phyloP scores from a whole-genome alignment of 2,888 invertebrate genomes.

The Lacanobia oleracea region DNA sequence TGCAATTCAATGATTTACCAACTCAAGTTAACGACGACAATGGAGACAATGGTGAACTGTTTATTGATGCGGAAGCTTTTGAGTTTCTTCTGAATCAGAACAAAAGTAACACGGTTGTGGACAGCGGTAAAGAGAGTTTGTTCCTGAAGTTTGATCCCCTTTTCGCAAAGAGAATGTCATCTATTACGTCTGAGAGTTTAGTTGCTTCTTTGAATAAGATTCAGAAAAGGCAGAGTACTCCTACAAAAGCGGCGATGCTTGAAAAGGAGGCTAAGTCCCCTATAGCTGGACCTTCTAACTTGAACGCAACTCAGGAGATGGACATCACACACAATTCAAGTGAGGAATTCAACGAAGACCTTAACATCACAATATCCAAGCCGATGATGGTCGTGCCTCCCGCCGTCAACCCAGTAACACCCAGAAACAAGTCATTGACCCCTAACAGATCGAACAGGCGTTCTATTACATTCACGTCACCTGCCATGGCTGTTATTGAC shows the following conservation, averaged over 20 bases:
- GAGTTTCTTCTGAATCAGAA: conserved; percentile 87
- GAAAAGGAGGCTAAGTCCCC: conserved; percentile 64
- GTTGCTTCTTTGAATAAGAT: conserved; percentile 78
- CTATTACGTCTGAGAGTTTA: conserved; percentile 75
- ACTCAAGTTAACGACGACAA: conserved; percentile 73
- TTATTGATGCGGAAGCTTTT: conserved; percentile 87
- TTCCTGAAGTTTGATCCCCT: conserved; percentile 88
- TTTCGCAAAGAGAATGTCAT: conserved; percentile 82
- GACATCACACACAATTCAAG: conserved; percentile 52
- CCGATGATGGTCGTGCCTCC: conserved; percentile 88
- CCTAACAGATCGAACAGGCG: conserved; percentile 82
- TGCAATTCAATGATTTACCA: conserved; percentile 77
- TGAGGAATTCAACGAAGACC: conserved; percentile 77
- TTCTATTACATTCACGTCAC: conserved; percentile 86
- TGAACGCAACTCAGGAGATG: conserved; percentile 68
- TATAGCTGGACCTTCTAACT: conserved; percentile 73
- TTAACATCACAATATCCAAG: conserved; percentile 79
- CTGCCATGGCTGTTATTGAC: conserved; percentile 89
- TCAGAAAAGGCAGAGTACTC: conserved; percentile 81
- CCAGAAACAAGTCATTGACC: conserved; percentile 78
- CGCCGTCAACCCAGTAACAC: conserved; percentile 82
- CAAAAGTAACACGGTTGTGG: conserved; percentile 78
- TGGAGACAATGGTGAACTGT: conserved; percentile 80
- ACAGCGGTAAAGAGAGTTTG: conserved; percentile 87
- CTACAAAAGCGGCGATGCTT: conserved; percentile 72